These are phyloP conservation scores for Drosophila murphyi DNA, from an alignment of 1,140 invertebrate species.

Conservation along the genomic window DNA sequence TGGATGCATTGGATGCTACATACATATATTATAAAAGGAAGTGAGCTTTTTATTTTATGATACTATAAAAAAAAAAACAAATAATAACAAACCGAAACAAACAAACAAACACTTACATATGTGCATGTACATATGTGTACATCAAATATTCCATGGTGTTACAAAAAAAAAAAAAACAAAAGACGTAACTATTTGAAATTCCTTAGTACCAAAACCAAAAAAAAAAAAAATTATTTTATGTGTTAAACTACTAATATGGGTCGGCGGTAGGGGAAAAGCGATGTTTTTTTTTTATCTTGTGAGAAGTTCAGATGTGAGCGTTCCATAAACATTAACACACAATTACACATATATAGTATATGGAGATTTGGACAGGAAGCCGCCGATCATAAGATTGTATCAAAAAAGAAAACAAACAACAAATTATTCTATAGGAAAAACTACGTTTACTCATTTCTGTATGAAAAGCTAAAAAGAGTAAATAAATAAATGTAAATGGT, in stretches of 20 bases:
- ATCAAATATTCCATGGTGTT: slow-evolving; percentile 75
- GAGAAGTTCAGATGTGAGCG: slow-evolving; percentile 1
- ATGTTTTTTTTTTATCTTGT: slow-evolving; percentile 20
- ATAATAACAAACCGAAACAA: background rate
- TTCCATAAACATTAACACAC: background rate
- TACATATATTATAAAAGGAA: background rate
- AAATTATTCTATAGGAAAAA: slow-evolving; percentile 34
- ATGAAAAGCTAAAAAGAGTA: slow-evolving; percentile 46
- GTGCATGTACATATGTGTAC: slow-evolving; percentile 3
- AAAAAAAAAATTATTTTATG: slow-evolving; percentile 23
- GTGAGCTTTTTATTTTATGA: background rate
- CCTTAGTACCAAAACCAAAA: slow-evolving; percentile 67
- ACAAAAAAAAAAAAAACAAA: slow-evolving; percentile 38
- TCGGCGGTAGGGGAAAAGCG: slow-evolving; percentile 13
- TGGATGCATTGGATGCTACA: slow-evolving; percentile 16
- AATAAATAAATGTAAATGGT: slow-evolving; percentile 74
- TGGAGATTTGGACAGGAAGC: slow-evolving; percentile 7
- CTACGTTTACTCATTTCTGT: slow-evolving; percentile 61
- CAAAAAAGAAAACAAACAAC: background rate
- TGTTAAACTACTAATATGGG: slow-evolving; percentile 30
- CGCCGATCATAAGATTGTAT: slow-evolving; percentile 2
- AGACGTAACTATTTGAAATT: slow-evolving; percentile 67
- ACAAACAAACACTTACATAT: background rate
- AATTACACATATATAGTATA: slow-evolving; percentile 15
- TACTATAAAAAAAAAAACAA: background rate